Evolutionary conservation across 2,888 invertebrate species (phyloP).

Genomic region (Cylindroiulus punctatus): DNA sequence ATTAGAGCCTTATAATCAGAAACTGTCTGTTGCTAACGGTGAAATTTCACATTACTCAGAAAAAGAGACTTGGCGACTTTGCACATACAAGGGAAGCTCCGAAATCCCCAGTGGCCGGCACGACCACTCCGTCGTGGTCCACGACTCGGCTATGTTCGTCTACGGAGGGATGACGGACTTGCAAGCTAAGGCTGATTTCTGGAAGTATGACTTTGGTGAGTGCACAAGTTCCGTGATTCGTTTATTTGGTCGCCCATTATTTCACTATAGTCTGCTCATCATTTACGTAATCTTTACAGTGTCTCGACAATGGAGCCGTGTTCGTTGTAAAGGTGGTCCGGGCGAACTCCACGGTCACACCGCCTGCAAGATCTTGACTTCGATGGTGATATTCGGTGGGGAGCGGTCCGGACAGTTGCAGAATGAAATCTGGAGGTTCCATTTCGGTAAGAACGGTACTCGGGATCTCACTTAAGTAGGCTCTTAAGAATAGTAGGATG

Average conservation of each 20-base stretch:
- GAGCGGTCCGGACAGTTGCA: conserved; percentile 77
- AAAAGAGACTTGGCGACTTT: conserved; percentile 82
- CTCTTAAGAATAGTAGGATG: too few species aligned
- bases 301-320: conserved; percentile 60
- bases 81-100: conserved; percentile 66
- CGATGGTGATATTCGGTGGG: conserved; percentile 83
- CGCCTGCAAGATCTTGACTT: conserved; percentile 79
- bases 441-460: conserved; percentile 73
- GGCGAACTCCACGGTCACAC: conserved; percentile 81
- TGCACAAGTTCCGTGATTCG: not conserved
- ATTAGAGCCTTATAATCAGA: too few species aligned
- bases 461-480: too few species aligned
- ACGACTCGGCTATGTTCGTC: conserved; percentile 83
- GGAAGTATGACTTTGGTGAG: conserved; percentile 79
- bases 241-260: not conserved
- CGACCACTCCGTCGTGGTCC: conserved; percentile 84
- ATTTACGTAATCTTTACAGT: conserved; percentile 49
- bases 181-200: conserved; percentile 79
- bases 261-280: not conserved
- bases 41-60: too few species aligned
- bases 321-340: conserved; percentile 68
- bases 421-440: conserved; percentile 85
- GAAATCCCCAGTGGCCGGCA: conserved; percentile 77
- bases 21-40: too few species aligned
- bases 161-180: conserved; percentile 90